A percentile compares a stretch with the other conserved stretches of the same genome.
Conservation (phyloP, 2,888 invertebrate genomes). For the Drosophila affinis region DNA sequence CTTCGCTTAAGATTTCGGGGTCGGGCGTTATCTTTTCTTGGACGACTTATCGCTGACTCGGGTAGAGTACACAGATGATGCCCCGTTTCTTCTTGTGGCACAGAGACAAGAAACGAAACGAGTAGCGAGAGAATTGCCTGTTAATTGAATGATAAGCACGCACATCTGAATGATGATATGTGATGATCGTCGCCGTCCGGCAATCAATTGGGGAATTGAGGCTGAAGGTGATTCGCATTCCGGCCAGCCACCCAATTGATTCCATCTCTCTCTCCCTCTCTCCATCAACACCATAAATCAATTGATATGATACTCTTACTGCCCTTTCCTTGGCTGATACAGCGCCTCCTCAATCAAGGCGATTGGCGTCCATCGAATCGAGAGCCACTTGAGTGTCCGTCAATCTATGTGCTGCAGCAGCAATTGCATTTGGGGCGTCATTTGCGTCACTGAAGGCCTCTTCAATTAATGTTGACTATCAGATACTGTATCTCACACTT, state of each 20-base stretch:
- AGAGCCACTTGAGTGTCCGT: constrained; percentile 44
- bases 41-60: constrained; percentile 31
- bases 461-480: background rate
- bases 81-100: constrained; percentile 17
- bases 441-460: background rate
- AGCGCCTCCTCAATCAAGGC: background rate
- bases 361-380: constrained; percentile 14
- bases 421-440: background rate
- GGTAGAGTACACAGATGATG: background rate
- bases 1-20: constrained; percentile 11
- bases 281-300: constrained; percentile 60
- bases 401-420: constrained; percentile 9
- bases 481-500: background rate
- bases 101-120: background rate
- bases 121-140: constrained; percentile 1
- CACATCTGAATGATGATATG: constrained; percentile 10
- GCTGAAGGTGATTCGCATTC: constrained; percentile 66
- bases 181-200: constrained; percentile 16
- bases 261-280: constrained; percentile 12
- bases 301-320: constrained; percentile 49
- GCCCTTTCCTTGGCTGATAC: constrained; percentile 1
- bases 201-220: constrained; percentile 56
- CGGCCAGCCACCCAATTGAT: constrained; percentile 60
- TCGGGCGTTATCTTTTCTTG: constrained; percentile 17
- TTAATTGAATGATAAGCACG: constrained; percentile 42